Evolutionary conservation across 2,113 vertebrate species (phyloP), one percentile per base, ranked within the genome.

Genomic region (Heptranchias perlo): DNA sequence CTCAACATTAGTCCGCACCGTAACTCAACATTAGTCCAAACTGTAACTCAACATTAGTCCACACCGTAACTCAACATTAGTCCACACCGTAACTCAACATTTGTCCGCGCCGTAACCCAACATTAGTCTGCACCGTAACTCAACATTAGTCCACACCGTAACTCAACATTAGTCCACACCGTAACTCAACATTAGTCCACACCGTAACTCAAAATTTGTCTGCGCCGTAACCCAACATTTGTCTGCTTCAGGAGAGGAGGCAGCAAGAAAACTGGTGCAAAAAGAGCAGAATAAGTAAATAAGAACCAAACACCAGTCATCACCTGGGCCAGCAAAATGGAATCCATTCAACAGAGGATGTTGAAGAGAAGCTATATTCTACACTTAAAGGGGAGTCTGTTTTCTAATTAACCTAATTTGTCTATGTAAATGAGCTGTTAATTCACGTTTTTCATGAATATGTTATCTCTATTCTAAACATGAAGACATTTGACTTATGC

Each of bases 361-460:
- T 21, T 82, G 0, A 4, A 54, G 52, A 54, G 52, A 39, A 18
- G n/a, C 18, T 44, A 82, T 44, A 44, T 44, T 82, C 78, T 44
- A 44, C 39, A 92, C 35, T 10, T 39, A n/a, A 92, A 35, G 54
- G 16, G 18, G 16, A 62, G 58, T 62, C 89, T 62, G 89, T 58
- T 61, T 61, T 39, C 61, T 93, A 93, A 64, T 61, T 93, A 35
- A 62, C n/a, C 89, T 61, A 23, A 93, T 93, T 93, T 62, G 89
- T 62, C 58, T 61, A 93, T 58, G 58, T 39, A 39, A 64, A 62
- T 93, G 89, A 62, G n/a, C 6, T 39, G 58, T 39, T 93, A 93
- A 93, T 93, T 62, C 62, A n/a, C 58, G 39, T 93, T 93, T 64
- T 93, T 62, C 64, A 93, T 93, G 58, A 62, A 39, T n/a, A 39